These are phyloP conservation scores for Leucania comma DNA, from an alignment of 2,888 invertebrate species.

Conservation along the genomic window DNA sequence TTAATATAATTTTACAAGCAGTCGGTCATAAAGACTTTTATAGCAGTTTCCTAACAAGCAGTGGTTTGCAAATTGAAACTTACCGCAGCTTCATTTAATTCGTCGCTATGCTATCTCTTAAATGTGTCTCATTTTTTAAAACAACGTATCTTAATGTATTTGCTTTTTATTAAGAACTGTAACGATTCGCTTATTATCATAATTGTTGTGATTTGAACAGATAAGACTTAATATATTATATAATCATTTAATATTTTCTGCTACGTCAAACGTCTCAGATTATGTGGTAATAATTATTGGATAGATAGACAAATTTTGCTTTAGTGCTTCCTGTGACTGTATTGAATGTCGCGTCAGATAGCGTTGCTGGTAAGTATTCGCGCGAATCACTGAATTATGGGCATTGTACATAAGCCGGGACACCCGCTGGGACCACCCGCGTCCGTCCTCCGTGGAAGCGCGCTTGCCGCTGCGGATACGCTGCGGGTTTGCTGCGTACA, in stretches of 20 bases:
- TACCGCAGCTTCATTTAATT: constrained; percentile 83
- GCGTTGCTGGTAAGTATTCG: constrained; percentile 82
- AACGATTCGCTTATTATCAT: constrained; percentile 15
- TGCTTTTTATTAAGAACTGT: constrained; percentile 2
- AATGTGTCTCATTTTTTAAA: constrained; percentile 19
- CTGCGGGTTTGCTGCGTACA: constrained; percentile 60
- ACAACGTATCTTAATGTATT: background rate
- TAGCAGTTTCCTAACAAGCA: constrained; percentile 79
- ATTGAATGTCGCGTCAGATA: constrained; percentile 83
- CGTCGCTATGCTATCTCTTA: constrained; percentile 79
- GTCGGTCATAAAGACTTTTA: constrained; percentile 75
- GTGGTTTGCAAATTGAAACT: constrained; percentile 83
- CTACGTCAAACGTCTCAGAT: constrained; percentile 47
- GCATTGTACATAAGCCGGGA: constrained; percentile 80
- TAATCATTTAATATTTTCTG: constrained; percentile 72
- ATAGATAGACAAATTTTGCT: constrained; percentile 76
- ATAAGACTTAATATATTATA: constrained; percentile 67
- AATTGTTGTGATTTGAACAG: constrained; percentile 56
- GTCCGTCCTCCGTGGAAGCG: constrained; percentile 68
- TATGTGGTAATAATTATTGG: constrained; percentile 59
- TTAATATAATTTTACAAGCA: constrained; percentile 73
- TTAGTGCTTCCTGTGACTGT: constrained; percentile 82
- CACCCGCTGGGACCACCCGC: constrained; percentile 89
- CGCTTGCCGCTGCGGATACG: constrained; percentile 55
- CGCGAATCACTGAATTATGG: constrained; percentile 88